Evolutionary conservation across 2,888 invertebrate species (phyloP).

Genomic region (Sinhomidia bicolor): DNA sequence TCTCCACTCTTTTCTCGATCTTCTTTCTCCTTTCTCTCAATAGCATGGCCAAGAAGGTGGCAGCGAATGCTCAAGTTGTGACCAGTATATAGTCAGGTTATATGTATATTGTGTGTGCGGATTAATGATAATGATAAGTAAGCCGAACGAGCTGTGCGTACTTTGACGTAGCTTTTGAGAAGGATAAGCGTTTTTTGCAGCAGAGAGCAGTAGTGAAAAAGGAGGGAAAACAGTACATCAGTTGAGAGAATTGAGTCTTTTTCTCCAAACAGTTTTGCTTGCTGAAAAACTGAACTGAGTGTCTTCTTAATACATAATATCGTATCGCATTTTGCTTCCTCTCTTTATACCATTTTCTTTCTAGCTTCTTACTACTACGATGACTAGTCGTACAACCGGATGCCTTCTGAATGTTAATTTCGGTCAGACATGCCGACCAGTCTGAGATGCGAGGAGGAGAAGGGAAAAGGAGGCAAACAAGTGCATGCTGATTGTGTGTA

Average conservation of each 20-base stretch:
- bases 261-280: constrained; percentile 2
- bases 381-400: constrained; percentile 21
- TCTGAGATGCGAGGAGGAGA: too few relatives aligned
- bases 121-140: constrained; percentile 68
- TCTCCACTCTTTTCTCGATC: constrained; percentile 36
- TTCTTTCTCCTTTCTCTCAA: constrained; percentile 22
- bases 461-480: background rate
- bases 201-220: background rate
- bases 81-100: background rate
- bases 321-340: constrained; percentile 48
- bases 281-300: background rate
- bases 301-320: constrained; percentile 9
- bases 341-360: constrained; percentile 26
- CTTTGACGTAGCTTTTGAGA: background rate
- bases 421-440: constrained; percentile 40
- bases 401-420: constrained; percentile 68
- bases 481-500: constrained; percentile 24
- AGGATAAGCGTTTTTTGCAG: background rate
- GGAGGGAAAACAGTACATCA: background rate
- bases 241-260: constrained; percentile 21
- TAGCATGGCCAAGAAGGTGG: background rate
- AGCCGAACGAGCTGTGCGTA: constrained; percentile 33
- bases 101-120: too few relatives aligned
- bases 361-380: background rate
- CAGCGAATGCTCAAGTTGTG: constrained; percentile 7